phyloP scores from a whole-genome alignment of 2,888 invertebrate genomes.

The Euproctis similis region DNA sequence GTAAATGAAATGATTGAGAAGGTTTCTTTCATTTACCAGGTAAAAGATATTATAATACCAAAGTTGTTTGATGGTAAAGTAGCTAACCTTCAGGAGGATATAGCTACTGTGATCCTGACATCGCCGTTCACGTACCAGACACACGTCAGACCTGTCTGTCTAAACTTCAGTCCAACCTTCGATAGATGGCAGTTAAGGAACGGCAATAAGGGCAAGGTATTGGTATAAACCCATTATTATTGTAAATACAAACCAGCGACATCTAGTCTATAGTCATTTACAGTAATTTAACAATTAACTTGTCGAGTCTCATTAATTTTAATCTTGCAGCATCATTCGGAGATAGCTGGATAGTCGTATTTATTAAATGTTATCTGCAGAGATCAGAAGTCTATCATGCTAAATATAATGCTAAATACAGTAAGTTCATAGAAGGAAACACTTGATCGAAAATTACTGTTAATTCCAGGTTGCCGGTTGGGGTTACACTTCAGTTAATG shows the following conservation, averaged over 20 bases:
- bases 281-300: no score
- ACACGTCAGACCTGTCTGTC: slow-evolving; percentile 67
- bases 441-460: no score
- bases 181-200: slow-evolving; percentile 30
- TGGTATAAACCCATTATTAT: not conserved
- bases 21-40: no score
- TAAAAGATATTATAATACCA: slow-evolving; percentile 45
- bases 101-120: slow-evolving; percentile 64
- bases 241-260: not conserved
- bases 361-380: no score
- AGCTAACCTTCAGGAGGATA: slow-evolving; percentile 74
- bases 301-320: no score
- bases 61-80: slow-evolving; percentile 58
- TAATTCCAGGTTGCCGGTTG: slow-evolving; percentile 30
- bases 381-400: no score
- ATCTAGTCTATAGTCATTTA: no score
- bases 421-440: no score
- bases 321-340: no score
- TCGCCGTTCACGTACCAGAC: slow-evolving; percentile 46
- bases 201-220: slow-evolving; percentile 27
- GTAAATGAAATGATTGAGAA: no score
- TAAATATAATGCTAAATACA: no score
- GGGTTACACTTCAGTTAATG: slow-evolving; percentile 22
- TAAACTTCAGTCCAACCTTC: slow-evolving; percentile 44
- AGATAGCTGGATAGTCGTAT: no score